Conservation (phyloP, 2,797 vertebrate species). For the Fistularia commersonii region DNA sequence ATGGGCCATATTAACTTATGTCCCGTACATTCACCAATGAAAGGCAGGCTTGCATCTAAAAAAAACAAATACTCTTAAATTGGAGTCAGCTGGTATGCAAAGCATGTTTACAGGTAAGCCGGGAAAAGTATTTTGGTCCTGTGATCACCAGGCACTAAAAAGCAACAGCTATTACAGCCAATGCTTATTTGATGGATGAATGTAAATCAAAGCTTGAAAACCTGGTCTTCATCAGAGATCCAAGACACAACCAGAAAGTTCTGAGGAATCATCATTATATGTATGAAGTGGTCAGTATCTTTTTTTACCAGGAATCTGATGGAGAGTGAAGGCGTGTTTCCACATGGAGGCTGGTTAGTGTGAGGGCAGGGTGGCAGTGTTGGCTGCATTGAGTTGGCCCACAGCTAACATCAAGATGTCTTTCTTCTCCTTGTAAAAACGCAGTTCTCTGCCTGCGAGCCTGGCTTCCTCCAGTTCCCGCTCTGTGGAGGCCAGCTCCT, state of each 20-base stretch:
- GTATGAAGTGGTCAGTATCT: slow-evolving; percentile 26
- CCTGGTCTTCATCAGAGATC: slow-evolving; percentile 32
- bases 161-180: slow-evolving; percentile 43
- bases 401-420: slow-evolving; percentile 82
- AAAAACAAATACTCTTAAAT: slow-evolving; percentile 14
- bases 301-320: slow-evolving; percentile 45
- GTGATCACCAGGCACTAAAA: slow-evolving; percentile 61
- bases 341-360: slow-evolving; percentile 41
- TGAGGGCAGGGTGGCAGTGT: slow-evolving; percentile 78
- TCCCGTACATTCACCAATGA: slow-evolving; percentile 53
- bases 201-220: slow-evolving; percentile 46
- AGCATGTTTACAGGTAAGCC: slow-evolving; percentile 21
- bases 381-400: slow-evolving; percentile 80
- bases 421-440: slow-evolving; percentile 90
- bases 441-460: slow-evolving; percentile 91
- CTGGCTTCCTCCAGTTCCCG: slow-evolving; percentile 91
- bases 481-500: slow-evolving; percentile 88
- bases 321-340: slow-evolving; percentile 23
- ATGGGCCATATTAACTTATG: slow-evolving; percentile 22
- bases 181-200: slow-evolving; percentile 30
- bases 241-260: slow-evolving; percentile 23
- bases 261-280: slow-evolving; percentile 19
- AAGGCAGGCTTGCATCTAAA: slow-evolving; percentile 28
- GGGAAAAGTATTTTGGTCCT: neutral
- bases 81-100: slow-evolving; percentile 25